These are phyloP conservation scores for Phenganax subtilis DNA, from an alignment of 92 coral and sea anemone genomes.

Conservation along the genomic window DNA sequence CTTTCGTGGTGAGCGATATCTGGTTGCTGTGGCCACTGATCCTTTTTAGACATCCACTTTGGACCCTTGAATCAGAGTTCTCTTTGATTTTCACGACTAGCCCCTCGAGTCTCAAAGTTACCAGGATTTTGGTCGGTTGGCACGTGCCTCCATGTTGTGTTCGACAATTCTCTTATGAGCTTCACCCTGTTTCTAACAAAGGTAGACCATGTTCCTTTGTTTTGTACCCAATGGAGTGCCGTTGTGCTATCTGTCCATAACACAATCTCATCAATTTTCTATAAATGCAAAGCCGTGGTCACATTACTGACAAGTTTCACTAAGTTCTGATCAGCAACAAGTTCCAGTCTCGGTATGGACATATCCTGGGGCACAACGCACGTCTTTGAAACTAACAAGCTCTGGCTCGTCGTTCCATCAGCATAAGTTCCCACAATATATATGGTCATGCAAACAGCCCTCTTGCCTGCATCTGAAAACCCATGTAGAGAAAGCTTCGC, in stretches of 20 bases:
- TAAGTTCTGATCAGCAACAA: slow-evolving; percentile 20
- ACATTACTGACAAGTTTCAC: slow-evolving; percentile 13
- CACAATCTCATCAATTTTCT: background rate
- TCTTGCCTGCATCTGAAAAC: background rate
- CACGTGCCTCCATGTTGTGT: slow-evolving; percentile 4
- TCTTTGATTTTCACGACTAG: background rate
- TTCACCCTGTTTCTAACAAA: slow-evolving; percentile 7
- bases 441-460: slow-evolving; percentile 41
- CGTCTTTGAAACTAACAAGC: background rate
- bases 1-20: slow-evolving; percentile 36
- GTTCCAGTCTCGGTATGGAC: slow-evolving; percentile 23
- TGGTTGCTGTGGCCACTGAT: slow-evolving; percentile 50
- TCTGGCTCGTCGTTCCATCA: slow-evolving; percentile 8
- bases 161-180: background rate
- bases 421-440: slow-evolving; percentile 28
- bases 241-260: slow-evolving; percentile 5
- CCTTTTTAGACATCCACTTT: background rate
- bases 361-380: slow-evolving; percentile 9
- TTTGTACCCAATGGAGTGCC: background rate
- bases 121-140: slow-evolving; percentile 23
- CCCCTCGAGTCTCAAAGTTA: slow-evolving; percentile 4
- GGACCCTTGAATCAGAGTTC: slow-evolving; percentile 22
- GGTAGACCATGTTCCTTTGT: slow-evolving; percentile 2
- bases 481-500: background rate
- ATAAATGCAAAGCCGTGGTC: background rate